Evolutionary conservation across 2,113 vertebrate genomes (phyloP), one percentile per base, ranked within the genome.

Genomic region (Semicossyphus pulcher): DNA sequence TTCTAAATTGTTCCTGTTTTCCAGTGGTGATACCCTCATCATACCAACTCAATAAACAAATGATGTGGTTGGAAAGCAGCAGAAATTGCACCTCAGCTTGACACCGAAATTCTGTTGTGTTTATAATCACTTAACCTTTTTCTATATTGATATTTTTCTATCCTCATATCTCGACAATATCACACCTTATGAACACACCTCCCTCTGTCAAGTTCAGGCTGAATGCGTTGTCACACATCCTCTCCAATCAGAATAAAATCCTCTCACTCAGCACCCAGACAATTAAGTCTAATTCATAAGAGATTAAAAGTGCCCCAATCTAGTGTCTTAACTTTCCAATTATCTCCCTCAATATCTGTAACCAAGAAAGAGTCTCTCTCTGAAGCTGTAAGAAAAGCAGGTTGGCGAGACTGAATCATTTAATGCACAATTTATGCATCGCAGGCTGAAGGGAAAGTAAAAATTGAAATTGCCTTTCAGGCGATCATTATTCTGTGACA

Each of bases 391-490:
- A 72, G 63, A 9, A 57, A 69, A 80, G 51, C 20, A 23, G 57
- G 39, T 58, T 60, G 34, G 54, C n/a, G 7, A 69, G 42, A 47
- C 58, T 41, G 28, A 73, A 26, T 77, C 36, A 70, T 69, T 89
- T 45, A 66, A 65, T 48, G 36, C 36, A 47, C 73, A 68, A 77
- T 88, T 82, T 80, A 83, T 71, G 66, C 85, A 74, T 32, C 15
- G 5, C 14, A 78, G 74, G 45, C 48, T 62, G 47, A 57, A 60
- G 41, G 45, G 52, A 80, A 73, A 70, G 72, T 68, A 58, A 57
- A 85, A 76, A 84, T 60, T 67, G 44, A 84, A 82, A 89, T 81
- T 68, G 65, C 70, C 48, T 78, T 72, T 70, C 18, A 51, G 73
- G 62, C 58, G 58, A 44, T 75, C 57, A 72, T 77, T 80, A 63